These are phyloP conservation scores for Drosophila aff. DNA, from an alignment of 1,140 invertebrate species.

Conservation along the genomic window DNA sequence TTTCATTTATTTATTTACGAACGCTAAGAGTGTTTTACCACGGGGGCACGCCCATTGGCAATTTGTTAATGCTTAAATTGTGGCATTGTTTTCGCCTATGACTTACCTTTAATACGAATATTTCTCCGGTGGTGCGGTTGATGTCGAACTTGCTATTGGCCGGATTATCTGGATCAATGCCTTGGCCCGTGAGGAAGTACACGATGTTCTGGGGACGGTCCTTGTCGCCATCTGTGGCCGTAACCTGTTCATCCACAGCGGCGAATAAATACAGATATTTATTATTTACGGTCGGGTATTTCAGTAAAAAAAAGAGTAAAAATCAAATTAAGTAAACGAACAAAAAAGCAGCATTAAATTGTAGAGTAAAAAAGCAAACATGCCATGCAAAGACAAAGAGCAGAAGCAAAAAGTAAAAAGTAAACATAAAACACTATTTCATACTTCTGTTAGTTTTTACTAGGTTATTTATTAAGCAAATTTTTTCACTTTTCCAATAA, in stretches of 20 bases:
- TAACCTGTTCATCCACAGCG: constrained; percentile 89
- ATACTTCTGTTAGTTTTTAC: constrained; percentile 12
- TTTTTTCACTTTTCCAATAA: constrained; percentile 21
- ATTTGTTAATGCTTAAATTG: constrained; percentile 72
- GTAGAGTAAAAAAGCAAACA: constrained; percentile 17
- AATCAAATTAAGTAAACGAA: constrained; percentile 14
- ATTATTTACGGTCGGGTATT: constrained; percentile 28
- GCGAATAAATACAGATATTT: constrained; percentile 34
- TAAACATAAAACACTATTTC: constrained; percentile 20
- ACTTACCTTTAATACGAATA: constrained; percentile 95
- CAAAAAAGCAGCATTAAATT: constrained; percentile 12
- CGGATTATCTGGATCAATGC: constrained; percentile 97
- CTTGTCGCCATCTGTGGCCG: constrained; percentile 97
- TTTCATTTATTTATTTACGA: constrained; percentile 44
- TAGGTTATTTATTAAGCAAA: not conserved
- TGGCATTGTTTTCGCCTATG: constrained; percentile 29
- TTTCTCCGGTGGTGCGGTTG: constrained; percentile 96
- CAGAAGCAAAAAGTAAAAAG: constrained; percentile 11
- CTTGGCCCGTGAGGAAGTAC: constrained; percentile 98
- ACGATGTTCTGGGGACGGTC: constrained; percentile 97
- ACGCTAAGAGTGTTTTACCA: constrained; percentile 1
- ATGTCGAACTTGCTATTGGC: constrained; percentile 98
- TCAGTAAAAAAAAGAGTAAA: not conserved
- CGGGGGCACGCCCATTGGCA: constrained; percentile 42
- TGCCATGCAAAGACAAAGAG: constrained; percentile 24